Base-by-base conservation (phyloP, 2,888 invertebrate species). In the Scelioninae gen. 2 region DNA sequence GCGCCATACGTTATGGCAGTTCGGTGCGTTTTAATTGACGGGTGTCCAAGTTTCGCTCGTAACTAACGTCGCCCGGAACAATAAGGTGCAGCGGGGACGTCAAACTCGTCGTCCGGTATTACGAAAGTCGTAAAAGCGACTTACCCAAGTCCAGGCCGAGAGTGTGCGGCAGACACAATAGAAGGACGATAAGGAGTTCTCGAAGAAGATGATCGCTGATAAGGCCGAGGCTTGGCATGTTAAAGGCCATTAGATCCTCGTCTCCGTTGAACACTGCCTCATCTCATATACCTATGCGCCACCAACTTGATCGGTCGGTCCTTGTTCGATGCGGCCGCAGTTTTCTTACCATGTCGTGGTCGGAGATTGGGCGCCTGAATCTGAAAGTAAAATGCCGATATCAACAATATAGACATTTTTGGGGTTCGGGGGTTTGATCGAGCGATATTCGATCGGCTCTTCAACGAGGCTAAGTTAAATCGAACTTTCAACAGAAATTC, bases 181-280 rank as follows among this genome's bases (percentile, higher is more conserved):
- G 78, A 52, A 80, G 76, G 68, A 83, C 77, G 77, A 84, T 77
- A 53, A 83, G 79, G 69, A 84, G 77, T 77, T 80, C 76, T 68
- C 80, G 79, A 75, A 81, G 79, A 75, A 81, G 79, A 74, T 76
- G 78, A 76, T 78, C 73, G 64, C 70, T 78, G 78, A 76, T 70
- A 76, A 78, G 77, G 76, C 78, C 78, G 78, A 79, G 79, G 77
- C 78, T 78, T 78, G 82, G 81, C 85, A 85, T 85, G 81, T 82
- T 84, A 81, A 79, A 79, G 79, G 78, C 77, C 79, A 79, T 80
- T 81, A 79, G 80, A 76, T 75, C 77, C 72, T 75, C 74, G 71
- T 79, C 80, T 78, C 77, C 80, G 76, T 80, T 78, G 78, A 81
- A 79, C 79, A 77, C 78, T 76, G 79, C 81, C 77, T 79, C 84